A percentile compares a stretch with the other conserved stretches of the same genome.
Evolutionary conservation across 2,888 invertebrate genomes (phyloP).

Genomic region (Penaeus monodon): DNA sequence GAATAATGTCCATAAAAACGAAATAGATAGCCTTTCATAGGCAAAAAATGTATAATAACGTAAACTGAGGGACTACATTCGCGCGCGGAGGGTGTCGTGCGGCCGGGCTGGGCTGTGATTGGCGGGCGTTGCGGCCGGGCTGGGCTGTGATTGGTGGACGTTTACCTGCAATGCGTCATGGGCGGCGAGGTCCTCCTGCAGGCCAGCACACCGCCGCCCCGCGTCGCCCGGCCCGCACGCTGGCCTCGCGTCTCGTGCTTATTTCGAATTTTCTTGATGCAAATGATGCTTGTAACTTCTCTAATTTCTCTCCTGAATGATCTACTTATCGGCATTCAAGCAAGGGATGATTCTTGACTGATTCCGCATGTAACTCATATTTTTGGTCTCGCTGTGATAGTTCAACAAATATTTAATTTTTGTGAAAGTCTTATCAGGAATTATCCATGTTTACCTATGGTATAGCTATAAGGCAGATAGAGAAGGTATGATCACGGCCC

Average conservation of each 20-base stretch:
- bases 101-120: conserved; percentile 1
- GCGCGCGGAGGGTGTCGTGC: conserved; percentile 37
- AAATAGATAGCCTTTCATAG: neutral
- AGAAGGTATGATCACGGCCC: too few species aligned
- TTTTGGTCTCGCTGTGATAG: too few species aligned
- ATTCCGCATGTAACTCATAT: neutral
- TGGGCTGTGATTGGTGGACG: conserved; percentile 54
- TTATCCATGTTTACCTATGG: too few species aligned
- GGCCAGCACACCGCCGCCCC: conserved; percentile 54
- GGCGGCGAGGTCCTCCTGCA: conserved; percentile 51
- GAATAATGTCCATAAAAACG: neutral
- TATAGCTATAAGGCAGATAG: too few species aligned
- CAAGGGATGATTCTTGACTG: neutral
- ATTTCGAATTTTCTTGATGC: conserved; percentile 51
- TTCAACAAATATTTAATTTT: too few species aligned
- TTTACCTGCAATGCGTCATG: conserved; percentile 63
- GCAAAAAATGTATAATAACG: conserved; percentile 13
- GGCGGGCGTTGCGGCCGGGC: conserved; percentile 22
- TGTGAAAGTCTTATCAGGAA: too few species aligned
- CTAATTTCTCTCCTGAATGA: conserved; percentile 16
- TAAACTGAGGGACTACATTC: conserved; percentile 32
- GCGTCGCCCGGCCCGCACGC: conserved; percentile 59
- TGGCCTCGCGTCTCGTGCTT: conserved; percentile 43
- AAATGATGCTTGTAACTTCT: conserved; percentile 38
- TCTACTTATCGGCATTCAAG: neutral